Base-by-base conservation (phyloP, 2,797 vertebrate genomes). In the Holocentrus rufus region DNA sequence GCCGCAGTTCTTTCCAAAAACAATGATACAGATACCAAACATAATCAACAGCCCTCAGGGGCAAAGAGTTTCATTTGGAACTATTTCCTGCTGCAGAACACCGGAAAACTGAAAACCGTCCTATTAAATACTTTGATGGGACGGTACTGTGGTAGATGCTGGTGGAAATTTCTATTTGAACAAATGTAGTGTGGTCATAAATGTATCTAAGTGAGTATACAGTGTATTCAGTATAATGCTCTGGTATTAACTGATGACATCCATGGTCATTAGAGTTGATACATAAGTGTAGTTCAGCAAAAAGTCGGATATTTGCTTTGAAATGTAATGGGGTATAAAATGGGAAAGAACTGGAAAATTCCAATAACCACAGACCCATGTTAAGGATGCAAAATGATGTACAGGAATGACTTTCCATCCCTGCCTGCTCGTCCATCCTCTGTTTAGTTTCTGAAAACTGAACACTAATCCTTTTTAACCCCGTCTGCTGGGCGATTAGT, bases 401-500 rank as follows among this genome's bases (percentile, higher is more conserved):
- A 27, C 23, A 58, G 34, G 13, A 56, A 53, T 55, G 63, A 70
- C 15, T 34, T 53, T 36, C 47, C 55, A 34, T 57, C 20, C 55
- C 13, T 63, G 52, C 30, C 36, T 71, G 39, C 10, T 23, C 22
- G 20, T 27, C 30, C 4, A 13, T 13, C 60, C 27, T 53, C 65
- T 75, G 62, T 66, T 72, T 73, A 22, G 30, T 53, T 4, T 69
- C 34, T 17, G 17, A 58, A 23, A 23, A 55, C 23, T 46, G 22
- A 66, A 5, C 5, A 34, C 34, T 55, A 14, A 17, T 27, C 23
- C 15, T 65, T 34, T 52, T 63, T 30, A 8, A 61, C 63, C 62
- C 56, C 77, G 59, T 76, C 65, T 69, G 79, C 82, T 72, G 67
- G 67, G 65, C n/a, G 69, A 66, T 68, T 56, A 71, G 56, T 42